Evolutionary conservation across 1,140 invertebrate genomes (phyloP).

Genomic region (Ylistrum balloti): DNA sequence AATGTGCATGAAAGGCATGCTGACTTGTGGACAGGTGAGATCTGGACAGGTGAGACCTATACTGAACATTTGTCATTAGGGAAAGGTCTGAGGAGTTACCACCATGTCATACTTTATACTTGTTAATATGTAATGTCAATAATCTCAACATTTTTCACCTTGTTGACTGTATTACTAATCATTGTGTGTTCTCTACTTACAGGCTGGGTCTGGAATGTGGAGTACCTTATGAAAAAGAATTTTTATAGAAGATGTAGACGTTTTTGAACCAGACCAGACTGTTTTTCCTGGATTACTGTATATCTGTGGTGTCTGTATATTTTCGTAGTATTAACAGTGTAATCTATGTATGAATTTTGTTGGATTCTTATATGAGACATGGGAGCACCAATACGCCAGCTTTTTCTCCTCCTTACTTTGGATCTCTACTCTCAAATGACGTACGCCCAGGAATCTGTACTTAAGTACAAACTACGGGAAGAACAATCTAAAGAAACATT

Average conservation of each 20-base stretch:
- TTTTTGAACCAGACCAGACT: neutral
- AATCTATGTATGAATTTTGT: neutral
- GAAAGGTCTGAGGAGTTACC: neutral
- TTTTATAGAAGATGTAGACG: neutral
- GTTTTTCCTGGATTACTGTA: neutral
- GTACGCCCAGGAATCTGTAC: constrained; percentile 55
- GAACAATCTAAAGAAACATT: constrained; percentile 71
- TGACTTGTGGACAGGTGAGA: neutral
- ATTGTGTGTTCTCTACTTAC: neutral
- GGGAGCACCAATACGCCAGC: constrained; percentile 56
- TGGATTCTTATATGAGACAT: constrained; percentile 22
- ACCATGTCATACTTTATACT: neutral
- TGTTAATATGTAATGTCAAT: constrained; percentile 6
- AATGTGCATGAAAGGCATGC: constrained; percentile 26
- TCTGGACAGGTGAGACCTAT: neutral
- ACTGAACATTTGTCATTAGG: neutral
- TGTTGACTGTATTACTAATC: constrained; percentile 34
- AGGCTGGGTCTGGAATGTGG: neutral
- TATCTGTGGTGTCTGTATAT: neutral
- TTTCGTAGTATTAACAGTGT: neutral
- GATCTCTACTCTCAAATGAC: constrained; percentile 59
- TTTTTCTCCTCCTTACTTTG: constrained; percentile 60
- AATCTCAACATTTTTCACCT: constrained; percentile 28
- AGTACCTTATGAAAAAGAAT: neutral
- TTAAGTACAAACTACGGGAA: constrained; percentile 71